Percentiles rank a stretch among this genome's conserved stretches.
Conservation (phyloP, 2,797 vertebrate genomes). For the Natrix natrix region DNA sequence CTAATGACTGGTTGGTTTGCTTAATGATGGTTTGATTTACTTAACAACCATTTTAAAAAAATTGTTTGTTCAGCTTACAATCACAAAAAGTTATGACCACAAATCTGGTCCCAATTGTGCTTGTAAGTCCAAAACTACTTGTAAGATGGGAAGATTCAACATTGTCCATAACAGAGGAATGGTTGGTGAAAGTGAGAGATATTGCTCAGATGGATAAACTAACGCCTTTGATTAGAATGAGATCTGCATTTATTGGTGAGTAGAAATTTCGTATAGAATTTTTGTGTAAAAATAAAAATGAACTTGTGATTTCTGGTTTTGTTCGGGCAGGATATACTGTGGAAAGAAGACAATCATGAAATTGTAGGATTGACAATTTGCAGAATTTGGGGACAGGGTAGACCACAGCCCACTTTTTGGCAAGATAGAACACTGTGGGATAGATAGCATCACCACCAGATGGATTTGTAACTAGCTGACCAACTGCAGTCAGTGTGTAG, state of each 20-base stretch:
- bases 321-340: neutral
- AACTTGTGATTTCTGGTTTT: neutral
- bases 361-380: neutral
- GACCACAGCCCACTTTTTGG: neutral
- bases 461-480: neutral
- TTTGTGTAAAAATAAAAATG: neutral
- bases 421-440: neutral
- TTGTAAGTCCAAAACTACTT: neutral
- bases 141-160: neutral
- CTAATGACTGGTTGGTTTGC: neutral
- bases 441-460: neutral
- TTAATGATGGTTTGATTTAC: neutral
- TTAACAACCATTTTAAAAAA: neutral
- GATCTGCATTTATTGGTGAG: neutral
- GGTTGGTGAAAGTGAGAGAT: neutral
- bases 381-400: neutral
- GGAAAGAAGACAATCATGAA: neutral
- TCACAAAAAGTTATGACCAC: neutral
- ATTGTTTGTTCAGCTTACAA: neutral
- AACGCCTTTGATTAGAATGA: neutral
- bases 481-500: neutral
- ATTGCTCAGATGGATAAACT: neutral
- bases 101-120: neutral
- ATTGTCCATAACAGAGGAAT: neutral
- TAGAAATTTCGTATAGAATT: neutral